A percentile compares a stretch with the other conserved stretches of the same genome.
phyloP scores from a whole-genome alignment of 2,888 invertebrate species.

The Nudaria mundana region DNA sequence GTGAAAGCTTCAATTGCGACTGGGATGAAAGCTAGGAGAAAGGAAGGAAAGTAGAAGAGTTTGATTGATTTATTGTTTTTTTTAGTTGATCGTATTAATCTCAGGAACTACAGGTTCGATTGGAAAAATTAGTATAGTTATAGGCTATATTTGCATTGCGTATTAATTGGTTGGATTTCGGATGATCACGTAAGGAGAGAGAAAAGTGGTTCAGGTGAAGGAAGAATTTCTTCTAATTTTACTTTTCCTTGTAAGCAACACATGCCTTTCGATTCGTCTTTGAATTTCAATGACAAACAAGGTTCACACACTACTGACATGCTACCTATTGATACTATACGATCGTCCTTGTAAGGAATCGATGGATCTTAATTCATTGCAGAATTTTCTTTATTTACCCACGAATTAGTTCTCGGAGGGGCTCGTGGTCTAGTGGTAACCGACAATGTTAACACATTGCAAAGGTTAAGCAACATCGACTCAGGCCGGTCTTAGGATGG shows the following conservation, averaged over 20 bases:
- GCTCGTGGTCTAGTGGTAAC: too few relatives aligned
- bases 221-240: conserved; percentile 20
- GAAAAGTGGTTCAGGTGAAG: conserved; percentile 22
- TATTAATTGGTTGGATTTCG: not conserved
- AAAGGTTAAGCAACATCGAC: too few relatives aligned
- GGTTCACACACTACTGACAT: conserved; percentile 30
- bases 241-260: conserved; percentile 25
- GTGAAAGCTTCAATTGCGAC: too few relatives aligned
- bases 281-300: conserved; percentile 6
- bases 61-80: too few relatives aligned
- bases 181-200: conserved; percentile 3
- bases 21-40: too few relatives aligned
- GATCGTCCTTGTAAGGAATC: conserved; percentile 28
- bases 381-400: conserved; percentile 19
- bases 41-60: too few relatives aligned
- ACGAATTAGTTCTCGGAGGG: not conserved
- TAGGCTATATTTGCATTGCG: too few relatives aligned
- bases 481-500: too few relatives aligned
- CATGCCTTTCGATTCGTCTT: conserved; percentile 23
- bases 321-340: conserved; percentile 27
- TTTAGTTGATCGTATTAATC: too few relatives aligned
- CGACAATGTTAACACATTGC: too few relatives aligned
- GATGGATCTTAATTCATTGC: conserved; percentile 24
- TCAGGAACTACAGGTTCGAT: too few relatives aligned
- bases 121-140: too few relatives aligned